A percentile compares a stretch with the other conserved stretches of the same genome.
phyloP scores from a whole-genome alignment of 1,140 invertebrate species.

The Trichomalopsis sarcophagae region DNA sequence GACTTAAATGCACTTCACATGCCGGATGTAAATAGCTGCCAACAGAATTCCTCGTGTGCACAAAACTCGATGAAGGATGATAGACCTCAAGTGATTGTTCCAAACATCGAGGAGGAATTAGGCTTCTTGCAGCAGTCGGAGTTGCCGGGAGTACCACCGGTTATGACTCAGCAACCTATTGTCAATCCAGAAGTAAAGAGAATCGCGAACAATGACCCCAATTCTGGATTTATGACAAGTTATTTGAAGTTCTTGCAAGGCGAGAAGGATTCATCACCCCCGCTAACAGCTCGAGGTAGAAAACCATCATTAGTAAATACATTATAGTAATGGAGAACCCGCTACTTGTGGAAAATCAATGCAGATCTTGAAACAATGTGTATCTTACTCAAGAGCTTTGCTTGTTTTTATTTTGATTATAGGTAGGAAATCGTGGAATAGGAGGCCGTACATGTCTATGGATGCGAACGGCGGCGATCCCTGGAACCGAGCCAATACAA shows the following conservation, averaged over 20 bases:
- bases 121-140: slow-evolving; percentile 77
- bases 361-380: background rate
- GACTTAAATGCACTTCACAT: slow-evolving; percentile 71
- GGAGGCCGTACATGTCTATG: slow-evolving; percentile 68
- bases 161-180: background rate
- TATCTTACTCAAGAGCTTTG: background rate
- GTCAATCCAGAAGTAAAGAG: slow-evolving; percentile 47
- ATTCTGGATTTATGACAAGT: slow-evolving; percentile 88
- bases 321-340: too few species aligned
- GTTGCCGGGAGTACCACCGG: background rate
- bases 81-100: slow-evolving; percentile 87
- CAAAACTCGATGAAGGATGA: slow-evolving; percentile 74
- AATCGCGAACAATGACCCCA: slow-evolving; percentile 79
- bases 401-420: background rate
- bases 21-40: background rate
- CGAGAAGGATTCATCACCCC: slow-evolving; percentile 86
- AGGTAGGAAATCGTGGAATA: slow-evolving; percentile 77
- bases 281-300: slow-evolving; percentile 77
- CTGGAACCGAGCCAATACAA: slow-evolving; percentile 7
- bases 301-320: background rate
- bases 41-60: slow-evolving; percentile 53
- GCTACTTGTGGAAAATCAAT: background rate
- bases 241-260: slow-evolving; percentile 90
- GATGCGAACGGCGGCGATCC: slow-evolving; percentile 53
- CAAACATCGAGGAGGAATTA: slow-evolving; percentile 90